Evolutionary conservation across 2,113 vertebrate species (phyloP), one percentile per base, ranked within the genome.

Genomic region (Muscicapa adusta): DNA sequence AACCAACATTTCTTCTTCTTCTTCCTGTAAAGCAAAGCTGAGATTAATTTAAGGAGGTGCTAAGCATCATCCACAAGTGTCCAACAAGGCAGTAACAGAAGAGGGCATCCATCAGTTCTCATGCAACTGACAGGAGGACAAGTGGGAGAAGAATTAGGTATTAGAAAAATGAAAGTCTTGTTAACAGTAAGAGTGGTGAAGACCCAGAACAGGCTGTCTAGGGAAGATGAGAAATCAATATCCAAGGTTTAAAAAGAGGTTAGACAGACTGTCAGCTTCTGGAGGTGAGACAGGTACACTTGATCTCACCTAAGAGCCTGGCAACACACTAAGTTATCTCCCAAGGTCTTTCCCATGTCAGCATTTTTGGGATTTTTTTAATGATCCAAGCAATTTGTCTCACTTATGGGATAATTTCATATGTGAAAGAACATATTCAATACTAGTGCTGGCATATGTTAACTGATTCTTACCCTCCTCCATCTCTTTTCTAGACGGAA

Each of bases 171-270:
- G 86, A 91, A 94, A 92, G 65, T 71, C 86, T 91, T 93, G 83
- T 94, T 93, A 95, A 80, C 48, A 68, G 48, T 56, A 63, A 63
- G 61, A 89, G 76, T 54, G 86, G 86, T 81, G 83, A 89, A 78
- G 89, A 94, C 43, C 92, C 88, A 89, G 88, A 90, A 58, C 51
- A 67, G 65, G 83, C 48, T 94, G 92, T 88, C 92, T 80, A 38
- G n/a, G 60, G 61, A 95, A 94, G 91, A 96, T 92, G 85, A 93
- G 83, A 96, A 96, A 96, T 96, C 92, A 94, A 94, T 95, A 95
- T 1, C 58, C 40, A 31, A 67, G 76, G 76, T 89, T 96, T 94
- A 94, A 87, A 93, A 92, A 72, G 72, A 84, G 76, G 86, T 92
- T 93, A 94, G 85, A 88, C 85, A 92, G 85, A 74, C 75, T 92